Evolutionary conservation across 2,113 vertebrate species (phyloP), one percentile per base, ranked within the genome.

Genomic region (Tetraodon nigroviridis): DNA sequence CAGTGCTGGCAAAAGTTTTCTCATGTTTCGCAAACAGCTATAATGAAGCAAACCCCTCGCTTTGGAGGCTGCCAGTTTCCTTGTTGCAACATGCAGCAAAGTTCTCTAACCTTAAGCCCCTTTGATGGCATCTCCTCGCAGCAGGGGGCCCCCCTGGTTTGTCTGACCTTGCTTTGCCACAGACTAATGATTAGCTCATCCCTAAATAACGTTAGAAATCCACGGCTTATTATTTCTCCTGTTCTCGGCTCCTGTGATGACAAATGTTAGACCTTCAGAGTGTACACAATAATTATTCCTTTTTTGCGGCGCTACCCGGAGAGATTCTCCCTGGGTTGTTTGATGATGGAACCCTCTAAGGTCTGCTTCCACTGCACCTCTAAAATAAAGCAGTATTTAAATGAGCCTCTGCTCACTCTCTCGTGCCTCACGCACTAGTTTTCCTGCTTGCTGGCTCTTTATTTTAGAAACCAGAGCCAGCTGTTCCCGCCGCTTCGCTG

Each of bases 271-370:
- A 78, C 82, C 81, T 82, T 85, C 81, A 70, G 78, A 78, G 75
- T 76, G 78, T 80, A 87, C 69, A 84, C 70, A 81, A 80, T 86
- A 83, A 84, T 83, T 78, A 81, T 82, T 68, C 63, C 76, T 81
- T 79, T 80, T 82, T 80, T 75, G 68, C 37, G 15, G 15, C 7
- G 20, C 63, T 64, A 11, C 81, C 84, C 81, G 42, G 56, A 20
- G 77, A 79, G 81, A 81, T 73, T n/a, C 56, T 70, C 74, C 62
- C 61, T 40, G 67, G 69, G 14, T 70, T 82, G 83, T 87, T 88
- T 87, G 80, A 89, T 82, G 85, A 86, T 67, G 29, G 74, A 81
- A 76, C 83, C 74, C 81, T 84, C 76, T 78, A 76, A 76, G 75
- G 74, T 81, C 72, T 72, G 65, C 74, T 57, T 76, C 71, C 56